Percentiles rank a stretch among this genome's conserved stretches.
phyloP scores from a whole-genome alignment of 2,797 vertebrate species.

The Dipus sagitta region DNA sequence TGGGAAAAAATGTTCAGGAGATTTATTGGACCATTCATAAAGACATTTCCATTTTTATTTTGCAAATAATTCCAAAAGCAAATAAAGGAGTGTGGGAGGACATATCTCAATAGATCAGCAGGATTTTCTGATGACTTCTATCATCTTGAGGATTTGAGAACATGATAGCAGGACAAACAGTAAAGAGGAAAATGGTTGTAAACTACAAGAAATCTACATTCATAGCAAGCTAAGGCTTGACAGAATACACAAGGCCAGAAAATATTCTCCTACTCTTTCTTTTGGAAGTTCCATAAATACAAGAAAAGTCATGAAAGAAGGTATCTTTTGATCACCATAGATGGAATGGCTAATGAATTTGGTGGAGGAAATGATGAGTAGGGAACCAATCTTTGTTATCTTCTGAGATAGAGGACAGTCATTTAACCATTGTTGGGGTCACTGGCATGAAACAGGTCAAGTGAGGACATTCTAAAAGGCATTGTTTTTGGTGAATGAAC shows the following conservation, averaged over 20 bases:
- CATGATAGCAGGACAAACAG: neutral
- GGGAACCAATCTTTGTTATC: neutral
- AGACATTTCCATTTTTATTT: slow-evolving; percentile 1
- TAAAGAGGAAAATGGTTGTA: neutral
- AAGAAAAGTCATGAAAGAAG: neutral
- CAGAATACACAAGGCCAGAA: neutral
- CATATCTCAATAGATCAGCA: slow-evolving; percentile 15
- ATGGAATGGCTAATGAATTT: neutral
- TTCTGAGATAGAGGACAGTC: neutral
- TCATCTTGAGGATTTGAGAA: neutral
- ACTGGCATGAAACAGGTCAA: neutral
- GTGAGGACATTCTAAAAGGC: neutral
- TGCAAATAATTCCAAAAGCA: slow-evolving; percentile 30
- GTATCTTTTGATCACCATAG: neutral
- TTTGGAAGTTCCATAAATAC: neutral
- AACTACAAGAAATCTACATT: slow-evolving; percentile 17
- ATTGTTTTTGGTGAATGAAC: neutral
- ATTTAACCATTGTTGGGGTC: neutral
- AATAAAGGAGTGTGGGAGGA: neutral
- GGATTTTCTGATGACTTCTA: neutral
- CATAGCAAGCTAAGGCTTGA: neutral
- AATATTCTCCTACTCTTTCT: neutral
- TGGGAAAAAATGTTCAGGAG: neutral
- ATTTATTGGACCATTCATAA: slow-evolving; percentile 25
- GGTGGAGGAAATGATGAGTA: neutral